Evolutionary conservation across 2,888 invertebrate genomes (phyloP).

Genomic region (Doris montereyensis): DNA sequence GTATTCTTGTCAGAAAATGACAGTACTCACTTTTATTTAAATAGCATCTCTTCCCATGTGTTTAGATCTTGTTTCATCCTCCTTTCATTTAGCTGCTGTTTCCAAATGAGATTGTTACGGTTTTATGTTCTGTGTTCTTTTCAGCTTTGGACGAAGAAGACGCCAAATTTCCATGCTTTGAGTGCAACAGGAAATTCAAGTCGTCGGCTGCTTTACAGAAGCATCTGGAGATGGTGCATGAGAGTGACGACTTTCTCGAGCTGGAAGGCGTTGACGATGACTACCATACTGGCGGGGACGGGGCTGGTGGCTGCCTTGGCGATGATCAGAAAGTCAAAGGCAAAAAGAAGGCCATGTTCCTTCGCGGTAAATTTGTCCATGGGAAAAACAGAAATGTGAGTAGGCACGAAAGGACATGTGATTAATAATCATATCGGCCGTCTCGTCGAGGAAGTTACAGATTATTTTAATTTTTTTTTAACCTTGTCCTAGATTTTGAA

Average conservation of each 20-base stretch:
- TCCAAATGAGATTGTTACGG: not conserved
- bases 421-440: too few relatives aligned
- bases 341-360: slow-evolving; percentile 15
- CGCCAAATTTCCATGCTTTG: slow-evolving; percentile 79
- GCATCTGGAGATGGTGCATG: slow-evolving; percentile 74
- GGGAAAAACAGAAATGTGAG: slow-evolving; percentile 37
- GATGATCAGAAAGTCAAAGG: not conserved
- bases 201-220: slow-evolving; percentile 78
- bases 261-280: not conserved
- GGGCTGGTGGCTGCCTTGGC: too few relatives aligned
- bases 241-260: slow-evolving; percentile 37
- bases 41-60: too few relatives aligned
- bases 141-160: slow-evolving; percentile 57
- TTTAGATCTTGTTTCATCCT: too few relatives aligned
- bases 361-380: slow-evolving; percentile 30
- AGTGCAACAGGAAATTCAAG: slow-evolving; percentile 77
- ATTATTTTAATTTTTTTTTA: too few relatives aligned
- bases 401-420: too few relatives aligned
- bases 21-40: too few relatives aligned
- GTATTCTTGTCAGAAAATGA: too few relatives aligned
- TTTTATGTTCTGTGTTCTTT: slow-evolving; percentile 40
- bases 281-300: not conserved
- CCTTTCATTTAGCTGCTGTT: too few relatives aligned
- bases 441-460: too few relatives aligned
- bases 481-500: too few relatives aligned